Base-by-base conservation (phyloP, 2,797 vertebrate genomes). In the Champsocephalus esox region DNA sequence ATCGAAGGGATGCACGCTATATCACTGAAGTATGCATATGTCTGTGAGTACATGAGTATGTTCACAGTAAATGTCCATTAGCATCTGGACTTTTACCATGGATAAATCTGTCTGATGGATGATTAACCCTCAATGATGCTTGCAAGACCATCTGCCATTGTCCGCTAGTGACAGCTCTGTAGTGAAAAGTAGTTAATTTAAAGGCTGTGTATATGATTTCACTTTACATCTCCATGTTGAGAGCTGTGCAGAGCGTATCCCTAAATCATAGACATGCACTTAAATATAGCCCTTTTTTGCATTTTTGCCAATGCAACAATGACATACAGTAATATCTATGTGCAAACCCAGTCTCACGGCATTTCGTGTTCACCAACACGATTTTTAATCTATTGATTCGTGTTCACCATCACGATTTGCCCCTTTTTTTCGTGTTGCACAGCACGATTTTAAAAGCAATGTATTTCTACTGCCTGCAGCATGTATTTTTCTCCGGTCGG, bases 111-210 rank as follows among this genome's bases (percentile, higher is more conserved):
- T 71, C 16, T 70, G 60, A 75, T 73, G 70, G 82, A 56, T 79
- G 78, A 86, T 79, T 82, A 84, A 82, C 73, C 55, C 75, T 73
- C 65, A 70, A 66, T 68, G 72, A 63, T 70, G 64, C 73, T 56
- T 72, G 54, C 65, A 57, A 59, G 50, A 38, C 81, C 79, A 74
- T 86, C 80, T 87, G 75, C 59, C 60, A 65, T 62, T 82, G 67
- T 84, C 68, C 67, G 67, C 63, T 51, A 62, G 70, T 24, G 43
- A 56, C 61, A 59, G 63, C 4, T 60, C 64, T 48, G 44, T 13
- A 44, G 38, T 41, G 44, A 77, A 73, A 59, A 56, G 32, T 68
- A 19, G 43, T n/a, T 49, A n/a, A 16, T 66, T 57, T 61, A 43
- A 60, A 72, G 12, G 17, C 50, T 41, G 10, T 63, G 7, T 43